phyloP scores from a whole-genome alignment of 2,113 vertebrate species.

The Hemichromis elongatus region DNA sequence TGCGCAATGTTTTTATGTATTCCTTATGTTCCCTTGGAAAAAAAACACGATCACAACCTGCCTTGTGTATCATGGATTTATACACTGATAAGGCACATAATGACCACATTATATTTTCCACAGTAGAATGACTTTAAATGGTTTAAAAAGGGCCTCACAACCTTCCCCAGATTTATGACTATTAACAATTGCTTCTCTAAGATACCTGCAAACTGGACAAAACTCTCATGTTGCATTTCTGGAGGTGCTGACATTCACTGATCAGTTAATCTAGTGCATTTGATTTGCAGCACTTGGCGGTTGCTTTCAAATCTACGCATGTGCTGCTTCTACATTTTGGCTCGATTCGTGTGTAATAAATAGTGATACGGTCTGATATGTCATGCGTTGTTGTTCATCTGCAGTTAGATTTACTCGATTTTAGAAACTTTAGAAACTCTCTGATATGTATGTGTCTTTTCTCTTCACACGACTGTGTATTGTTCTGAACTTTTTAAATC shows the following conservation, averaged over 20 bases:
- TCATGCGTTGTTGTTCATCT: not conserved
- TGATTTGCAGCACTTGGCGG: not conserved
- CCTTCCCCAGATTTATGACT: not conserved
- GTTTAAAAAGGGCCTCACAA: not conserved
- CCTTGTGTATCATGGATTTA: not conserved
- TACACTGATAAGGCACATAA: not conserved
- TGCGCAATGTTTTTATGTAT: not conserved
- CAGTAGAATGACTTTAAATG: not conserved
- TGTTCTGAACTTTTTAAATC: not conserved
- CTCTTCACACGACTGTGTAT: no score
- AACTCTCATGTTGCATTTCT: not conserved
- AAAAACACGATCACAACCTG: not conserved
- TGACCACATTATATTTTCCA: not conserved
- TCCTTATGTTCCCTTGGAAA: fast-evolving
- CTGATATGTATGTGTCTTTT: not conserved
- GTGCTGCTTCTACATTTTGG: not conserved
- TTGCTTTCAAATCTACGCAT: not conserved
- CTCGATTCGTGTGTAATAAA: fast-evolving
- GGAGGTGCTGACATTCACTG: not conserved
- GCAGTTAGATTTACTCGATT: no score
- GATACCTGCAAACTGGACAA: not conserved
- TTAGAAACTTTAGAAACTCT: not conserved
- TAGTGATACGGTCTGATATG: not conserved
- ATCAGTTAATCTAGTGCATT: fast-evolving
- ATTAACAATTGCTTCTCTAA: not conserved